Conservation (phyloP, 2,797 vertebrate species). For the Rousettus madagascariensis region DNA sequence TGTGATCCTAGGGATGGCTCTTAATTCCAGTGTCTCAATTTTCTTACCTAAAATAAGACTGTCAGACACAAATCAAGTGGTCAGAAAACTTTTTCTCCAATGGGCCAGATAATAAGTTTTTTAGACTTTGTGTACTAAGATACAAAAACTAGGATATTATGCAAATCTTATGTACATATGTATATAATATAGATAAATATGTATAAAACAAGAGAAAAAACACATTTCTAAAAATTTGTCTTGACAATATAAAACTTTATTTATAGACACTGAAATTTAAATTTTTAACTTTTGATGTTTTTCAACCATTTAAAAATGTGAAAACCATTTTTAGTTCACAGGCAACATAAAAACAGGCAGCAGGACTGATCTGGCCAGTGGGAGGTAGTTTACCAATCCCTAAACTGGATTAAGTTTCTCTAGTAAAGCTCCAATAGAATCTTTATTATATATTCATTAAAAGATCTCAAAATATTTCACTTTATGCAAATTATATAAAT, state of each 20-base stretch:
- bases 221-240: neutral
- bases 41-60: neutral
- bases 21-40: neutral
- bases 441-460: neutral
- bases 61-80: neutral
- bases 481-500: neutral
- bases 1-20: neutral
- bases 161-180: neutral
- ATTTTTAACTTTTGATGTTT: neutral
- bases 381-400: neutral
- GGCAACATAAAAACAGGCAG: neutral
- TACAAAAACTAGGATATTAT: neutral
- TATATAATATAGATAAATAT: neutral
- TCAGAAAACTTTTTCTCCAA: neutral
- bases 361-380: neutral
- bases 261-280: neutral
- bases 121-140: neutral
- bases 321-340: neutral
- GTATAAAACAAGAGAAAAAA: neutral
- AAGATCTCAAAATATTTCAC: neutral
- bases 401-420: neutral
- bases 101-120: neutral
- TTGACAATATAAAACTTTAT: neutral
- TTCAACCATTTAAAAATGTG: neutral
- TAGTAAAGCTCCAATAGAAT: neutral